Conservation (phyloP, 2,888 invertebrate genomes). For the Cryptophagus acutangulus region DNA sequence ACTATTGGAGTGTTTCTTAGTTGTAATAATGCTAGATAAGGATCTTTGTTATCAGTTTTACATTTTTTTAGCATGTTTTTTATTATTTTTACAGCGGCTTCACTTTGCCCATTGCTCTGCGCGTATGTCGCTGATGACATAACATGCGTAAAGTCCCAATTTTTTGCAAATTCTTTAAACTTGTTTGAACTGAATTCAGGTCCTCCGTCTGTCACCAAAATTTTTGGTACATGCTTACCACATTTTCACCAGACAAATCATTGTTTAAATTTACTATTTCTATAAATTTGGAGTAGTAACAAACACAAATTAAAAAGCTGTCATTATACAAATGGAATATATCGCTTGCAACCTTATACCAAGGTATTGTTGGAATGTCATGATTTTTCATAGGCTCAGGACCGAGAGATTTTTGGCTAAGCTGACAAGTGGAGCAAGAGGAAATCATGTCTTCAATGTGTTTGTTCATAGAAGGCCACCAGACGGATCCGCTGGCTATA, state of each 20-base stretch:
- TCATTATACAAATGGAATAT: conserved; percentile 11
- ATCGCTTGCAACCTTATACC: conserved; percentile 12
- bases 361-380: conserved; percentile 7
- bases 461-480: conserved; percentile 12
- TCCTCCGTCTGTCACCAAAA: conserved; percentile 11
- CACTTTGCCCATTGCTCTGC: conserved; percentile 7
- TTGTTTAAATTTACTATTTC: background rate
- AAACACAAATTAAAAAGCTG: conserved; percentile 7
- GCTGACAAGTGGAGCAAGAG: background rate
- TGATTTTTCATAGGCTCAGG: conserved; percentile 12
- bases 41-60: conserved; percentile 18
- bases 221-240: conserved; percentile 7
- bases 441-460: conserved; percentile 10
- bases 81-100: conserved; percentile 21
- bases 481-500: background rate
- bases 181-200: conserved; percentile 6
- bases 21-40: conserved; percentile 20
- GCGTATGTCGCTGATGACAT: conserved; percentile 5
- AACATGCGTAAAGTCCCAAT: conserved; percentile 11
- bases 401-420: conserved; percentile 4
- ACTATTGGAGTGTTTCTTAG: conserved; percentile 8
- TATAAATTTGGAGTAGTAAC: conserved; percentile 1
- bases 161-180: conserved; percentile 12
- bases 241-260: background rate
- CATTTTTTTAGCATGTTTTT: conserved; percentile 22